phyloP scores from a whole-genome alignment of 2,797 vertebrate genomes.

The Peromyscus nudipes region DNA sequence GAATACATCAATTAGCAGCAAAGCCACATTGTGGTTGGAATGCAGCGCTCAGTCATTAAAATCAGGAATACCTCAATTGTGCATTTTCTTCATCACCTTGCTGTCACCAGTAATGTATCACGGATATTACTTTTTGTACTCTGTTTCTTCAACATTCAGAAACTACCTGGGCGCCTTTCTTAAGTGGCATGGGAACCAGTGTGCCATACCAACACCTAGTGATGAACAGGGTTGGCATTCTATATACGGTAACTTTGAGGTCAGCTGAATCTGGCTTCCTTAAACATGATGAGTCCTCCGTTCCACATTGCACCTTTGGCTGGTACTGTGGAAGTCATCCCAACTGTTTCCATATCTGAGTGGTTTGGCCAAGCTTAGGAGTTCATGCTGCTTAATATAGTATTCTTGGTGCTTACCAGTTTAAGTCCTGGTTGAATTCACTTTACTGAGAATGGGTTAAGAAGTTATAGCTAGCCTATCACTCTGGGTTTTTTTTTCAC shows the following conservation, averaged over 20 bases:
- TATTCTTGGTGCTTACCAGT: background rate
- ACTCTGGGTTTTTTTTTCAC: background rate
- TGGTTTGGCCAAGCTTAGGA: conserved; percentile 29
- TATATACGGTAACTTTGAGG: background rate
- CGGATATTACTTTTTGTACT: background rate
- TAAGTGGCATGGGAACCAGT: background rate
- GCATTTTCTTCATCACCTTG: background rate
- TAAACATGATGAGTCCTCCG: background rate
- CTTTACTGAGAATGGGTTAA: background rate
- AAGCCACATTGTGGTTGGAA: background rate
- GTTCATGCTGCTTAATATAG: background rate
- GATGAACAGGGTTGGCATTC: background rate
- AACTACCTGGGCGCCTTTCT: background rate
- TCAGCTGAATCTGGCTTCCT: background rate
- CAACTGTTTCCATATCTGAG: conserved; percentile 6
- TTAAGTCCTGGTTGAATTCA: background rate
- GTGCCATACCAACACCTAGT: background rate
- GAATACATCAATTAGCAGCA: background rate
- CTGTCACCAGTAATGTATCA: background rate
- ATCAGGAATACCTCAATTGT: background rate
- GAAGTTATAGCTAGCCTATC: background rate
- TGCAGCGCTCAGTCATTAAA: background rate
- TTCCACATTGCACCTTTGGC: background rate
- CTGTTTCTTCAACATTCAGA: background rate
- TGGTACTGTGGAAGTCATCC: background rate